Conservation (phyloP, 2,888 invertebrate species). For the Papilio elwesi region DNA sequence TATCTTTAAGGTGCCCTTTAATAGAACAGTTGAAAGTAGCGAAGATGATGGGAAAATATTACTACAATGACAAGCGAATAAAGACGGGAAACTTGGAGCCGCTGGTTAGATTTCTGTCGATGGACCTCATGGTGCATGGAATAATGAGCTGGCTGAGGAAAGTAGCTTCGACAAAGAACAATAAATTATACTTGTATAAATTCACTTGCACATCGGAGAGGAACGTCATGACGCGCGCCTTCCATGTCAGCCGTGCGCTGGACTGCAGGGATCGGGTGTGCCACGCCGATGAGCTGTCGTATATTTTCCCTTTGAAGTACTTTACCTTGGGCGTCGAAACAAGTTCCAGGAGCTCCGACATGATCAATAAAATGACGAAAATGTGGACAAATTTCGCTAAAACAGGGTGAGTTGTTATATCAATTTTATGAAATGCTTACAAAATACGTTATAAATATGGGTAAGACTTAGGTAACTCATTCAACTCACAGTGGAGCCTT, state of each 20-base stretch:
- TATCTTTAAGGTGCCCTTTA: conserved; percentile 52
- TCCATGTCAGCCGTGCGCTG: conserved; percentile 44
- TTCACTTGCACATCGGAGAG: conserved; percentile 57
- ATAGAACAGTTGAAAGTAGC: conserved; percentile 57
- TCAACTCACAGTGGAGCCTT: no score
- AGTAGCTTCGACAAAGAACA: conserved; percentile 46
- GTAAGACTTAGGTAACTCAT: no score
- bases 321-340: conserved; percentile 38
- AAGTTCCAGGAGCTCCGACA: conserved; percentile 52
- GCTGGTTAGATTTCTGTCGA: conserved; percentile 47
- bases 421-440: conserved; percentile 1
- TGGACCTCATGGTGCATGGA: conserved; percentile 49
- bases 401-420: conserved; percentile 59
- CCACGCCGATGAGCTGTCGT: conserved; percentile 56
- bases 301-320: conserved; percentile 50
- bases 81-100: conserved; percentile 46
- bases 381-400: conserved; percentile 74
- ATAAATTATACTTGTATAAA: conserved; percentile 56
- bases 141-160: conserved; percentile 50
- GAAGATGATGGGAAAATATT: conserved; percentile 55
- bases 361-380: conserved; percentile 58
- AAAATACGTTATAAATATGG: neutral
- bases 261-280: conserved; percentile 21
- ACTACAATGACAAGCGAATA: conserved; percentile 50
- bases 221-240: conserved; percentile 46